These are phyloP conservation scores for Tylochromis polylepis DNA, from an alignment of 2,113 vertebrate species.

Conservation along the genomic window DNA sequence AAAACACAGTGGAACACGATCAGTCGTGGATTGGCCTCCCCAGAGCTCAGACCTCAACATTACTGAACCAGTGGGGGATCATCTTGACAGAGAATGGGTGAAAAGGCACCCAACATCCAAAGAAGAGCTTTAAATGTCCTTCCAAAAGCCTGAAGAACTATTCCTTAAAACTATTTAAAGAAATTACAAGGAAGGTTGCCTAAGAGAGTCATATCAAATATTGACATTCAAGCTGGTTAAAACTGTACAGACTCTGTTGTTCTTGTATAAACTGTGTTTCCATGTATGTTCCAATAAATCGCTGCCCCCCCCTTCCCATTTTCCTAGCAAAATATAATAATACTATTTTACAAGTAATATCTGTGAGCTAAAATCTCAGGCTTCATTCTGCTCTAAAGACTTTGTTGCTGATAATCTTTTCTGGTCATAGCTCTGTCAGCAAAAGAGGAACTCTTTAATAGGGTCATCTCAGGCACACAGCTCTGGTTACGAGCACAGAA, in stretches of 20 bases:
- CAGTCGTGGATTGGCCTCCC: not conserved
- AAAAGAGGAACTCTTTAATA: not conserved
- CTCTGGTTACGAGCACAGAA: not conserved
- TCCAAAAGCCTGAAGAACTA: no score
- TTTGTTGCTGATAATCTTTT: not conserved
- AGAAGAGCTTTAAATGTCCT: no score
- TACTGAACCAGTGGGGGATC: not conserved
- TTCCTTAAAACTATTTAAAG: no score
- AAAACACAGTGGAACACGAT: not conserved
- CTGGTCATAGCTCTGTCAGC: not conserved
- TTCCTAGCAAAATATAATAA: not conserved
- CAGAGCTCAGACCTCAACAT: not conserved
- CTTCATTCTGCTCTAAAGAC: not conserved
- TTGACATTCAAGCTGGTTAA: not conserved
- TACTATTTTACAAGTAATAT: not conserved
- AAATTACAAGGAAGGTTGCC: not conserved
- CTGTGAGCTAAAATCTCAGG: not conserved
- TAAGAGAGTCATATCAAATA: not conserved
- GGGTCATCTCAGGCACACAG: not conserved
- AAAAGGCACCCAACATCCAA: no score
- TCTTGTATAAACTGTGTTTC: not conserved
- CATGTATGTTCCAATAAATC: no score
- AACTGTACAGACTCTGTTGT: not conserved
- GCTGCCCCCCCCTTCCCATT: not conserved
- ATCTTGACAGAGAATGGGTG: not conserved